Conservation (phyloP, 2,113 vertebrate genomes). For the Paracanthobrama guichenoti region DNA sequence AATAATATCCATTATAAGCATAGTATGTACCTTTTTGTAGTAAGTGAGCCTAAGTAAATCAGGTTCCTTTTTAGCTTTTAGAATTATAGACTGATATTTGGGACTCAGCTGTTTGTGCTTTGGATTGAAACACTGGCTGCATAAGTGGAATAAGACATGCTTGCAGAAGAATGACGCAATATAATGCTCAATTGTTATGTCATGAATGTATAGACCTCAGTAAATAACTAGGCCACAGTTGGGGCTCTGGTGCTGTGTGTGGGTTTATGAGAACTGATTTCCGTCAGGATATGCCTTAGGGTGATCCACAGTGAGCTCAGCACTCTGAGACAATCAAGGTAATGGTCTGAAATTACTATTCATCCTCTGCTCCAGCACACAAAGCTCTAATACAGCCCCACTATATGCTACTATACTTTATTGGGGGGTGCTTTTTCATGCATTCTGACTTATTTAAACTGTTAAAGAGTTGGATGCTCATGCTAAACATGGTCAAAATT, state of each 20-base stretch:
- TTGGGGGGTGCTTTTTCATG: neutral
- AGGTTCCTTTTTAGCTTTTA: neutral
- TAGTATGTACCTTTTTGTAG: neutral
- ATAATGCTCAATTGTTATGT: neutral
- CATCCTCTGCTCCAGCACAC: neutral
- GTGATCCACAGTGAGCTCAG: neutral
- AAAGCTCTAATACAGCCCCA: neutral
- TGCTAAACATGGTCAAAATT: no score
- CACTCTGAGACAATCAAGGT: neutral
- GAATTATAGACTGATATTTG: neutral
- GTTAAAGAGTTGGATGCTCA: no score
- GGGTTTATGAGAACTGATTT: constrained; percentile 8
- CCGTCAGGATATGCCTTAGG: neutral
- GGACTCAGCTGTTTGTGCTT: neutral
- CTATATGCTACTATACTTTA: neutral
- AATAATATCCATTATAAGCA: neutral
- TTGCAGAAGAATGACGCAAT: neutral
- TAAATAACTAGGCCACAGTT: constrained; percentile 15
- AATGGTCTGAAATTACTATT: constrained; percentile 11
- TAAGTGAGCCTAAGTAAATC: neutral
- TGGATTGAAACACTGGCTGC: neutral
- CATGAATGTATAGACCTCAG: constrained; percentile 8
- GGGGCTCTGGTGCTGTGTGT: neutral
- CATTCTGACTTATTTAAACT: no score
- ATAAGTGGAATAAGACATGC: neutral